Evolutionary conservation across 2,797 vertebrate species (phyloP), one percentile per base, ranked within the genome.

Genomic region (Tapera naevia): DNA sequence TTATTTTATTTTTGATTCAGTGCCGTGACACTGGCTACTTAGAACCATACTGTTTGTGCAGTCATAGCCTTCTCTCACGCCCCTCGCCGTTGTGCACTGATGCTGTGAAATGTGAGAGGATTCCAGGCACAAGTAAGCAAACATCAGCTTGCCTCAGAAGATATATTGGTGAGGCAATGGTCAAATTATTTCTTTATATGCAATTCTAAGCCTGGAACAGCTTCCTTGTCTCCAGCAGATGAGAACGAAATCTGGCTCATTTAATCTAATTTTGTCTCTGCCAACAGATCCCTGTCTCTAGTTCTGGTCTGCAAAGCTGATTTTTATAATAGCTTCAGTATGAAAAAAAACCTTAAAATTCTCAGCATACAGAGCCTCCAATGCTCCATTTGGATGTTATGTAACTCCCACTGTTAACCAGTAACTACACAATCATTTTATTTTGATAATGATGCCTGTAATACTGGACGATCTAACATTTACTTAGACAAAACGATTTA

Each of bases 181-280:
- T 86, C 86, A 79, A n/a, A 45, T 93, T 95, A 57, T 94, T 88
- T 72, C 93, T 76, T 60, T 46, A 48, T 74, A 54, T 2, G 27
- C 45, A 70, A 10, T 64, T 91, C 82, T 69, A 60, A 74, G 79
- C 88, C 91, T 94, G 80, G 76, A 94, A 88, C 74, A 89, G 60
- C 84, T 91, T 96, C 75, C 80, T 81, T 90, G 86, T 90, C 84
- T 95, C 76, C 79, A 91, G 69, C 88, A 97, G 89, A 93, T 94
- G 91, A 95, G 82, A 94, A 90, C 1, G 17, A 93, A 96, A 95
- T 96, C 93, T 96, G 93, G 88, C 86, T 94, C 83, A 86, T 95
- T 94, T 93, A 79, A 89, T 97, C 94, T 96, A 94, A 92, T 96
- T 96, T 96, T 96, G 78, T 93, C 91, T 96, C 89, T 39, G 11